Conservation (phyloP, 1,140 invertebrate species). For the Heliconius himera region DNA sequence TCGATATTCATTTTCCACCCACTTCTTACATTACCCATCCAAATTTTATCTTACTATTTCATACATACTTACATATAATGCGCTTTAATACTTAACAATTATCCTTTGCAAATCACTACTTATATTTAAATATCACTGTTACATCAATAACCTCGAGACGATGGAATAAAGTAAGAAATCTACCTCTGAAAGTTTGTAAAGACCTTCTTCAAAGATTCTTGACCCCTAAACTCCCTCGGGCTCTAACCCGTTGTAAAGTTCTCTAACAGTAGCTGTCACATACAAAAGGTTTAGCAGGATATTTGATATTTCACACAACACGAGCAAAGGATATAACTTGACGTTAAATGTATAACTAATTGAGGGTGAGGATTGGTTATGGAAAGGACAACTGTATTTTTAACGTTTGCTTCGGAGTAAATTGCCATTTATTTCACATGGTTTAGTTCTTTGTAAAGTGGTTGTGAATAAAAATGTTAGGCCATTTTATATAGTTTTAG, state of each 20-base stretch:
- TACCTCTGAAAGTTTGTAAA: neutral
- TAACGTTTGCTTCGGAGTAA: neutral
- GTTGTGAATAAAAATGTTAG: too few relatives aligned
- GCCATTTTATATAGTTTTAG: too few relatives aligned
- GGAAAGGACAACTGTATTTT: neutral
- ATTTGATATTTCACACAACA: constrained; percentile 10
- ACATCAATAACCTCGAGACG: neutral
- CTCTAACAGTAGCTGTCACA: constrained; percentile 6
- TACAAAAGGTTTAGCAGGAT: constrained; percentile 8
- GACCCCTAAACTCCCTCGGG: neutral
- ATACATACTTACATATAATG: too few relatives aligned
- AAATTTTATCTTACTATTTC: too few relatives aligned
- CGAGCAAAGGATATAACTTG: neutral
- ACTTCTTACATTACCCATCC: too few relatives aligned
- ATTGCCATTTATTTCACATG: neutral
- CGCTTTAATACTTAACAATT: too few relatives aligned
- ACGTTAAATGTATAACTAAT: constrained; percentile 3
- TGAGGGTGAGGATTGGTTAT: neutral
- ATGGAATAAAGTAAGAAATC: neutral
- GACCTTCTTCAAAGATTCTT: neutral
- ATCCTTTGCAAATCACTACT: too few relatives aligned
- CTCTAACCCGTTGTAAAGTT: constrained; percentile 1
- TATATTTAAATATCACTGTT: neutral
- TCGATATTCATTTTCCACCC: too few relatives aligned
- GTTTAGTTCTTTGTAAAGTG: neutral